Evolutionary conservation across 2,888 invertebrate species (phyloP), one percentile per base, ranked within the genome.

Genomic region (Margaritifera margaritifera): DNA sequence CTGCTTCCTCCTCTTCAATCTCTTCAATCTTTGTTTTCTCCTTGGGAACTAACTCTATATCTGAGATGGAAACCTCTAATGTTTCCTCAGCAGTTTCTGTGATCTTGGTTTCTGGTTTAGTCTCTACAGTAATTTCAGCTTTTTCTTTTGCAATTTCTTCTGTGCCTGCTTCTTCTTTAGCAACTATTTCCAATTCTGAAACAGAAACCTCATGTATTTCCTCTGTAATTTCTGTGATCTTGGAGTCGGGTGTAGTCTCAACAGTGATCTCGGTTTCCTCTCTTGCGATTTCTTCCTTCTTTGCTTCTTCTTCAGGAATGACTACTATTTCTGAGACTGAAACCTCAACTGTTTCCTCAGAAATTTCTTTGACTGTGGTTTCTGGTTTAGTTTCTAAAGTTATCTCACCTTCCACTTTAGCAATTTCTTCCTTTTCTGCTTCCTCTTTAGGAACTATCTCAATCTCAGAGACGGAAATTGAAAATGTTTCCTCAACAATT

Each of bases 181-280:
- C 27, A 19, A 11, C 54, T 18, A 31, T n/a, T 11, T 62, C 63
- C 19, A 52, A 20, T 60, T 67, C 60, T 59, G 60, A 61, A 24
- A 57, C 42, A 52, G 42, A 19, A 20, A 55, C 61, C 52, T 72
- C 59, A 31, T 22, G 64, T 50, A 51, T 22, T 51, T 52, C 50
- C 55, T 67, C 68, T 53, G 56, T 31, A 42, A 62, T 66, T 18
- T 66, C 62, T 25, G 68, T 59, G n/a, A 60, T 54, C n/a, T 60
- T 65, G 25, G 27, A 53, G 20, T 54, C 51, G 19, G 57, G 66
- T 61, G 60, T 20, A 20, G 59, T 58, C 22, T 62, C 66, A 31
- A 65, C 68, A 25, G 68, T 52, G 20, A 66, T 51, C n/a, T 66
- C 57, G 22, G 19, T 19, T n/a, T 75, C 63, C 19, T 55, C 57